These are phyloP conservation scores for Drosophila antonietae DNA, from an alignment of 2,888 invertebrate species.

Conservation along the genomic window DNA sequence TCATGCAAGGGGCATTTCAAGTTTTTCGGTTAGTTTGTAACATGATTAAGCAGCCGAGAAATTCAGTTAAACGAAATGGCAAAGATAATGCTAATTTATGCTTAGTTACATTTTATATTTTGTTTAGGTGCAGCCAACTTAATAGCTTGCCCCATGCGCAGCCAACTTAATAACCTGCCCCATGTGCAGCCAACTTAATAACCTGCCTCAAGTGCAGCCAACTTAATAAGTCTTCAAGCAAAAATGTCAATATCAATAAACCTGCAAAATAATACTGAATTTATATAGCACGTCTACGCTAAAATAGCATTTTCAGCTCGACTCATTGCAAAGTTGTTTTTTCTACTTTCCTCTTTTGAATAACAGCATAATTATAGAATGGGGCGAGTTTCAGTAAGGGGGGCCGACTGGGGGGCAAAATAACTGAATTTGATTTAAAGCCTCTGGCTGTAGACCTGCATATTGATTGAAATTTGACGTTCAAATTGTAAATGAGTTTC, in stretches of 20 bases:
- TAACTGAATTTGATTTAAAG: conserved; percentile 60
- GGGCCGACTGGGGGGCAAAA: background rate
- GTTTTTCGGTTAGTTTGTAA: conserved; percentile 7
- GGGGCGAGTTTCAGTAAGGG: conserved; percentile 9
- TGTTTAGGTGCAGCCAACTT: conserved; percentile 20
- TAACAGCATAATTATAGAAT: conserved; percentile 58
- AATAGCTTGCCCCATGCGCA: background rate
- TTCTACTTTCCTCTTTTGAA: conserved; percentile 40
- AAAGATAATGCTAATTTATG: background rate
- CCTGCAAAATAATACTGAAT: background rate
- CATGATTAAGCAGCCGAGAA: background rate
- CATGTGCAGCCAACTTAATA: conserved; percentile 24
- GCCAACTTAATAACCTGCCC: conserved; percentile 15
- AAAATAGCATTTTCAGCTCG: conserved; percentile 23
- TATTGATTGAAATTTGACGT: conserved; percentile 63
- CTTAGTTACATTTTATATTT: background rate
- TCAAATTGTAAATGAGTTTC: conserved; percentile 54
- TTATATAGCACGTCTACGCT: background rate
- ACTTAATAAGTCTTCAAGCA: conserved; percentile 10
- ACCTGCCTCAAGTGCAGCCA: conserved; percentile 1
- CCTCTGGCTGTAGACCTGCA: conserved; percentile 43
- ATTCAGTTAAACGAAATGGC: background rate
- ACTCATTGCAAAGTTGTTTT: background rate
- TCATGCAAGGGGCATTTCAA: conserved; percentile 7
- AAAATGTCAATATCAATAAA: background rate